Percentiles rank a stretch among this genome's conserved stretches.
phyloP scores from a whole-genome alignment of 1,140 invertebrate genomes.

The Elymnias hypermnestra region DNA sequence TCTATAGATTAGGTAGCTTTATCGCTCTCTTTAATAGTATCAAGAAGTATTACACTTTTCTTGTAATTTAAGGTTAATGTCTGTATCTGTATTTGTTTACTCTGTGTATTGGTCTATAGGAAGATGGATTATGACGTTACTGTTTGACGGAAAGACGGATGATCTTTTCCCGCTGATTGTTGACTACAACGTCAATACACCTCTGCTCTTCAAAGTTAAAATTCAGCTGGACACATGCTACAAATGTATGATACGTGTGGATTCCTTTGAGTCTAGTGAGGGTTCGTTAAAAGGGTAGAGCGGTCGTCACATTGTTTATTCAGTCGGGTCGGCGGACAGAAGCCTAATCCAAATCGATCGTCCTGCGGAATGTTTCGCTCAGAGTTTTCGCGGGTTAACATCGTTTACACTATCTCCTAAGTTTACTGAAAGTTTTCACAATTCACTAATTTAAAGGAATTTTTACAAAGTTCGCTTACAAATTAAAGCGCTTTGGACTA shows the following conservation, averaged over 20 bases:
- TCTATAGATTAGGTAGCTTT: too few species aligned
- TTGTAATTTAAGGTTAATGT: too few species aligned
- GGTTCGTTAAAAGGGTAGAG: conserved; percentile 63
- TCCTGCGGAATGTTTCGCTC: conserved; percentile 21
- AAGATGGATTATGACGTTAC: too few species aligned
- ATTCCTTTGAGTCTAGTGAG: conserved; percentile 29
- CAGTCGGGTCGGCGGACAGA: conserved; percentile 40
- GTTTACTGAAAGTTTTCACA: conserved; percentile 2
- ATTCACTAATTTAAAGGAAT: too few species aligned
- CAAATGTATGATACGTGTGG: conserved; percentile 19
- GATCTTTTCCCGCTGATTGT: not conserved
- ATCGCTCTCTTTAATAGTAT: too few species aligned
- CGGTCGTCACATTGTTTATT: conserved; percentile 66
- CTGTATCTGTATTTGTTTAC: too few species aligned
- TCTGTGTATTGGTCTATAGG: too few species aligned
- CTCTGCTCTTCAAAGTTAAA: conserved; percentile 3
- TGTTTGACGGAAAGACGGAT: too few species aligned
- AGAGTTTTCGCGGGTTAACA: conserved; percentile 17
- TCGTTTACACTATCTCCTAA: conserved; percentile 12
- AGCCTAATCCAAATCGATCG: conserved; percentile 29
- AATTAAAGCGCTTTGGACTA: too few species aligned
- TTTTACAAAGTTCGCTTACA: too few species aligned
- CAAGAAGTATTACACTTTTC: too few species aligned
- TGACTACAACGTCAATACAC: not conserved
- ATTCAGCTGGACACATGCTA: conserved; percentile 3